Evolutionary conservation across 1,140 invertebrate species (phyloP), one percentile per base, ranked within the genome.

Genomic region (Lasioglossum albipes): DNA sequence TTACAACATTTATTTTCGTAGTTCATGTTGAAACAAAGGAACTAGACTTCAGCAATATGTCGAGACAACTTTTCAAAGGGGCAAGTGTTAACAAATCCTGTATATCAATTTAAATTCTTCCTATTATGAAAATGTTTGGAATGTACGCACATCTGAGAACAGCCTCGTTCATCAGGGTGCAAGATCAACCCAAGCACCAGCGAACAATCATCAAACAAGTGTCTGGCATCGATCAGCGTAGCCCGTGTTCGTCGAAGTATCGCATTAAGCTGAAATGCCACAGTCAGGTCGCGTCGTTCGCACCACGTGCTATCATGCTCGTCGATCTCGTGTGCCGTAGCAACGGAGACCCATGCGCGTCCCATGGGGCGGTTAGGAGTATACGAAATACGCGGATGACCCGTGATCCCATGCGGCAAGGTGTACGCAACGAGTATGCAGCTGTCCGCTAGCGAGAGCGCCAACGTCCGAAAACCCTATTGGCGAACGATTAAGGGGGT

Each of bases 401-500:
- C 42, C 45, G 22, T 45, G 66, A 68, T 49, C 65, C 41, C 36
- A 20, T 20, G n/a, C 22, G 66, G 22, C 66, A 68, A 45, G 42
- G 42, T 45, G 41, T n/a, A 27, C 7, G 10, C 66, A 49, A 67
- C 65, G 41, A 45, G 45, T 3, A 5, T 42, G 7, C 31, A 9
- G 22, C 49, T 27, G 22, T 71, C 10, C 18, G 20, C 49, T 10
- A 52, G 42, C 61, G 45, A n/a, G 57, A 31, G 20, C 13, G 13
- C 16, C n/a, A 42, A 45, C 31, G 52, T 41, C 18, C 62, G 77
- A 52, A 69, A 69, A 52, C 45, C 62, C 71, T 75, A 88, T 87
- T 78, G 79, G 75, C 68, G 74, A 54, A 84, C 88, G 84, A 88
- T 89, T 89, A 88, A 90, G n/a, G n/a, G n/a, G n/a, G n/a, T n/a